These are phyloP conservation scores for Ischnus inquisitorius DNA, from an alignment of 2,888 invertebrate species.

Conservation along the genomic window DNA sequence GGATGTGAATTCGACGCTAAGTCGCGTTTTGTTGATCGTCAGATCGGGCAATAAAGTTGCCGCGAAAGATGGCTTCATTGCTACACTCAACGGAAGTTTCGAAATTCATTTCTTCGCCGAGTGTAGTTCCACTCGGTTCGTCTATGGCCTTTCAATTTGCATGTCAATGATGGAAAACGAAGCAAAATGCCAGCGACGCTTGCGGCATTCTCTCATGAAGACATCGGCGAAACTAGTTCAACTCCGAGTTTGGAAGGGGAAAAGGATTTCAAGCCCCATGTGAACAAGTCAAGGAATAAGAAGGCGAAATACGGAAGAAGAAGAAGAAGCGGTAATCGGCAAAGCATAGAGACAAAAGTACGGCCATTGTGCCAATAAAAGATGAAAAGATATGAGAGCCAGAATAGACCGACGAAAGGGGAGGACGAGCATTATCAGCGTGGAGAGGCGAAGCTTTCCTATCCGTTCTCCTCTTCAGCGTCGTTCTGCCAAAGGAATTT, in stretches of 20 bases:
- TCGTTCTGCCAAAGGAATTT: constrained; percentile 26
- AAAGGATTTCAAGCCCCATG: neutral
- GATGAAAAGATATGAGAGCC: constrained; percentile 59
- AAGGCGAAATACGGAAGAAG: neutral
- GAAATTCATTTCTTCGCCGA: constrained; percentile 2
- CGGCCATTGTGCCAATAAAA: constrained; percentile 53
- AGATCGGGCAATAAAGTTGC: neutral
- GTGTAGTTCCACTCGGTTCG: neutral
- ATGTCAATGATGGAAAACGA: no score
- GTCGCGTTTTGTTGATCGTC: neutral
- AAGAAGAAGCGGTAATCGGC: constrained; percentile 46
- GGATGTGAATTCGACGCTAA: neutral
- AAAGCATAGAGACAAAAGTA: constrained; percentile 41
- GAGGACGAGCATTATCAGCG: constrained; percentile 33
- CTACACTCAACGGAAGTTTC: neutral
- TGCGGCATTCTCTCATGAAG: neutral
- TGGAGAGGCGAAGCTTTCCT: constrained; percentile 45
- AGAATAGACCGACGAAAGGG: constrained; percentile 49
- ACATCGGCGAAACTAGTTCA: neutral
- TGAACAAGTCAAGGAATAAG: neutral
- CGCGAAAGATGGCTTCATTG: neutral
- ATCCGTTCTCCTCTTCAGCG: constrained; percentile 23
- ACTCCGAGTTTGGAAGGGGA: neutral
- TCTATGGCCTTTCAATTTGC: neutral
- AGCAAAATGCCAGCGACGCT: no score